Evolutionary conservation across 2,888 invertebrate species (phyloP).

Genomic region (Tiliacea citrago): DNA sequence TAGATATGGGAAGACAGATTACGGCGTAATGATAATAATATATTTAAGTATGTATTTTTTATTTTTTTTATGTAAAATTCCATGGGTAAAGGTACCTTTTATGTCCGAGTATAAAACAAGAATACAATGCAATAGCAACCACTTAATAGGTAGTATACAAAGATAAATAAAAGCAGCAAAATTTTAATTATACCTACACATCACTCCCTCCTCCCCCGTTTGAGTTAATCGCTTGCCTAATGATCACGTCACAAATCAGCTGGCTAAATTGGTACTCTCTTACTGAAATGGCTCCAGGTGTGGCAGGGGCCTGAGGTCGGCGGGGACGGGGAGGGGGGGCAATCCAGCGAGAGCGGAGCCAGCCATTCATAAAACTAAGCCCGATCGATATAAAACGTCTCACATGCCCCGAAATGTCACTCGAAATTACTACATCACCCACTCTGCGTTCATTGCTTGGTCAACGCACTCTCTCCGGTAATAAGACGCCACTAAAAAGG

Average conservation of each 20-base stretch:
- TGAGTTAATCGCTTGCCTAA: slow-evolving; percentile 74
- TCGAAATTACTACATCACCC: slow-evolving; percentile 61
- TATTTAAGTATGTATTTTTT: too few relatives aligned
- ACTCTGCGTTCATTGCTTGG: slow-evolving; percentile 60
- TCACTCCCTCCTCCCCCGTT: slow-evolving; percentile 57
- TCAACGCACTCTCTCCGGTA: slow-evolving; percentile 62
- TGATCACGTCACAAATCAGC: slow-evolving; percentile 79
- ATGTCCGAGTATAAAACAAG: neutral
- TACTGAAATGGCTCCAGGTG: slow-evolving; percentile 62
- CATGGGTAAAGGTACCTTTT: too few relatives aligned
- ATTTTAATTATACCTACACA: slow-evolving; percentile 57
- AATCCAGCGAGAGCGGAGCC: slow-evolving; percentile 65
- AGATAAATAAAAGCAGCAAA: slow-evolving; percentile 36
- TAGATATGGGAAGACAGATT: too few relatives aligned
- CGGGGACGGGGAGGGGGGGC: slow-evolving; percentile 43
- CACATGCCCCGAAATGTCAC: slow-evolving; percentile 70
- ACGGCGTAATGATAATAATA: too few relatives aligned
- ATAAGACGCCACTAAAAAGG: slow-evolving; percentile 54
- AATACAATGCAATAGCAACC: neutral
- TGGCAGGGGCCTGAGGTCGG: slow-evolving; percentile 56
- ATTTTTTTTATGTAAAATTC: neutral
- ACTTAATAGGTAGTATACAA: slow-evolving; percentile 3
- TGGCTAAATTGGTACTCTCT: slow-evolving; percentile 75
- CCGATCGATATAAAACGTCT: slow-evolving; percentile 85
- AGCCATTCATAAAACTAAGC: slow-evolving; percentile 88